Conservation (phyloP, 2,113 vertebrate species). For the Pyxicephalus adspersus region DNA sequence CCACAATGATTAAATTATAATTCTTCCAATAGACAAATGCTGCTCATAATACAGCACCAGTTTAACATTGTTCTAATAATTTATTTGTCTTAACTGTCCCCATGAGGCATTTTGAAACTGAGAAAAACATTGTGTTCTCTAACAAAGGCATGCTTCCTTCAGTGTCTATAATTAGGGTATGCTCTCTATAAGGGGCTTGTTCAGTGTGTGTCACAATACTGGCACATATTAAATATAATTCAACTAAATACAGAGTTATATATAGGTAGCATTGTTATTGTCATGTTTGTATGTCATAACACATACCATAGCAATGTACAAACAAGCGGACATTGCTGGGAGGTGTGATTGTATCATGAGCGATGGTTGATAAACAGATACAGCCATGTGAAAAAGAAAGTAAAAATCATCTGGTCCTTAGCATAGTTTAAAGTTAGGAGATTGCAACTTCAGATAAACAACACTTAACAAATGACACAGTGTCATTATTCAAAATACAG, state of each 20-base stretch:
- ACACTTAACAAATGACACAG: too few relatives aligned
- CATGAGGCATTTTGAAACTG: slow-evolving; percentile 20
- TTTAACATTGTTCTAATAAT: slow-evolving; percentile 15
- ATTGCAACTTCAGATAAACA: too few relatives aligned
- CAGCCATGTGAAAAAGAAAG: too few relatives aligned
- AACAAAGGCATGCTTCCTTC: slow-evolving; percentile 30
- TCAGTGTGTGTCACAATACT: not conserved
- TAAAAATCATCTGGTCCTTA: too few relatives aligned
- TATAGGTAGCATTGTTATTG: not conserved
- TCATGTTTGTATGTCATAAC: not conserved
- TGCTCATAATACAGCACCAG: not conserved
- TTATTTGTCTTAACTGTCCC: slow-evolving; percentile 18
- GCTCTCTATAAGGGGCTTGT: not conserved
- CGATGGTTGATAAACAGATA: too few relatives aligned
- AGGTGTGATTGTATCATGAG: too few relatives aligned
- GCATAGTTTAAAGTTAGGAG: too few relatives aligned
- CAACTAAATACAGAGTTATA: not conserved
- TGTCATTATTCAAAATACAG: too few relatives aligned
- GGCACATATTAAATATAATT: not conserved
- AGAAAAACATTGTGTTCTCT: slow-evolving; percentile 36
- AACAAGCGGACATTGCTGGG: too few relatives aligned
- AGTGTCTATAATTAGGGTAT: slow-evolving; percentile 7
- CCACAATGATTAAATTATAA: not conserved
- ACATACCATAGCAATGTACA: not conserved
- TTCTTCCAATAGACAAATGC: not conserved